Evolutionary conservation across 2,888 invertebrate genomes (phyloP), one percentile per base, ranked within the genome.

Genomic region (Acronicta aceris): DNA sequence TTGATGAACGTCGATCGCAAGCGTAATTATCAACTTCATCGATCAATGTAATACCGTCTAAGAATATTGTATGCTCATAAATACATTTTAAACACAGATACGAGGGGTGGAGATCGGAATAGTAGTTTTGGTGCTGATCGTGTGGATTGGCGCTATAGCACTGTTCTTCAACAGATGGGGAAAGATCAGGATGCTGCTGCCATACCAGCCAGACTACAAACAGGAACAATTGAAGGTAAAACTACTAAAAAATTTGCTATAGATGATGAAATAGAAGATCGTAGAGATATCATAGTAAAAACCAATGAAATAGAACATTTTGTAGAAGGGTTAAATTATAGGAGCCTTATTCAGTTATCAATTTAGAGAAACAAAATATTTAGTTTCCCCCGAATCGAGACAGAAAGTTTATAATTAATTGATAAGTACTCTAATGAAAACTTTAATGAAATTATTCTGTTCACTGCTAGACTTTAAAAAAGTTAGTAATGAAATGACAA

Each of bases 171-270:
- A 98, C 88, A 96, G 98, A 61, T 98, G 97, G 98, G 98, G 98
- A 59, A 98, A 98, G 92, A 98, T 98, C 67, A 96, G 98, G 47
- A 98, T 98, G 98, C 95, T 98, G 76, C 95, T 98, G 76, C 98
- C 98, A 6, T 98, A 98, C 87, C 98, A 98, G 84, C 98, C 98
- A 12, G 98, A 98, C 87, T 98, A 98, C 90, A 98, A 98, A 85
- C 96, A 96, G 78, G 98, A 98, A 81, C 98, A 98, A 86, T 92
- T 98, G 53, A 98, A 98, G 95, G 95, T 94, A 85, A 78, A 58
- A 1, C 30, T 30, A 12, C 15, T 21, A 13, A 40, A 21, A 15
- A 8, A 45, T 9, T 38, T 15, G 5, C 15, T 27, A 40, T 16
- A 52, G 13, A 51, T 27, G 12, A 61, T 47, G 1, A 49, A 62